Evolutionary conservation across 2,888 invertebrate genomes (phyloP).

Genomic region (Eilema sororculum): DNA sequence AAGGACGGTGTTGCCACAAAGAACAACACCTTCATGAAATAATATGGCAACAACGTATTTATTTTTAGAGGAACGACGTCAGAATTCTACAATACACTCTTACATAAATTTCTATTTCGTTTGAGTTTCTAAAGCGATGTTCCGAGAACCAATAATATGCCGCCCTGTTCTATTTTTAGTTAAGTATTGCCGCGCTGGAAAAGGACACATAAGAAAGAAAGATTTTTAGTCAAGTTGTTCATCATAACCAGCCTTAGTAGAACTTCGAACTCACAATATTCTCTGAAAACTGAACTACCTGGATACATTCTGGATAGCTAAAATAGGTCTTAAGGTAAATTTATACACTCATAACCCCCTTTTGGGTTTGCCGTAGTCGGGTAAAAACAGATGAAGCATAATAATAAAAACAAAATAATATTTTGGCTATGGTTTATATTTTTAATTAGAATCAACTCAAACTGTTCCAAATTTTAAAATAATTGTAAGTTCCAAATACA

Average conservation of each 20-base stretch:
- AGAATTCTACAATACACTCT: neutral
- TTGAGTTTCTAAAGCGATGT: neutral
- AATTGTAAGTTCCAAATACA: neutral
- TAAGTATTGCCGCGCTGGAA: neutral
- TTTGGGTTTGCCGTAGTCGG: no score
- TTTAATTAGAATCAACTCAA: neutral
- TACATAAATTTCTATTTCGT: slow-evolving; percentile 2
- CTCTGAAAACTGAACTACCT: no score
- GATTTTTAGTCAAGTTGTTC: neutral
- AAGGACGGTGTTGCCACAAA: neutral
- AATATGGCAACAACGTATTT: neutral
- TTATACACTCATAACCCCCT: no score
- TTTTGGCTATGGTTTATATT: neutral
- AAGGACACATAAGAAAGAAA: neutral
- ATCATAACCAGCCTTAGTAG: neutral
- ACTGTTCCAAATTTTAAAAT: neutral
- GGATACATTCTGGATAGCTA: no score
- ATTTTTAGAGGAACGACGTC: neutral
- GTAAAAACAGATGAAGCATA: no score
- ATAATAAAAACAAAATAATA: neutral
- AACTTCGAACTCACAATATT: no score
- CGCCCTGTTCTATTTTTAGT: neutral
- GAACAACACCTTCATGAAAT: neutral
- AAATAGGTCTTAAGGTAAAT: no score
- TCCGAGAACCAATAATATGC: slow-evolving; percentile 1